Conservation (phyloP, 2,113 vertebrate species). For the Rousettus leschenaultii region DNA sequence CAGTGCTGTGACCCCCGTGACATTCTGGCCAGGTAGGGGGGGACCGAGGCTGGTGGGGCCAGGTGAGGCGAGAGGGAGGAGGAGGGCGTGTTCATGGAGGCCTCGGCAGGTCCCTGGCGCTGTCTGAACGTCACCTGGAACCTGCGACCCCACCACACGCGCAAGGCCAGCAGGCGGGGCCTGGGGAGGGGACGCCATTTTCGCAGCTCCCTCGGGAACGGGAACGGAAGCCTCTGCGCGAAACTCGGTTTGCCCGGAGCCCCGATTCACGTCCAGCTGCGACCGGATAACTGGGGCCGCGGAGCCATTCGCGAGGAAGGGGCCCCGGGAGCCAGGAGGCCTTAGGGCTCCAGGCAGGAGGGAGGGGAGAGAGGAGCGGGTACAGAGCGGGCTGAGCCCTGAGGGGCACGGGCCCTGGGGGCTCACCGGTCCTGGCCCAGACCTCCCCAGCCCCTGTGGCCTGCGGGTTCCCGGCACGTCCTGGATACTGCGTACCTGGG, state of each 20-base stretch:
- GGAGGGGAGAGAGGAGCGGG: background rate
- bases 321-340: too few species aligned
- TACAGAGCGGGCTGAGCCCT: background rate
- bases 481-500: background rate
- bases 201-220: background rate
- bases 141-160: too few species aligned
- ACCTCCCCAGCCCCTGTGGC: background rate
- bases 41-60: background rate
- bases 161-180: background rate
- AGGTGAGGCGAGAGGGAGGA: background rate
- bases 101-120: fast-evolving
- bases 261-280: background rate
- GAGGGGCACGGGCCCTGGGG: too few species aligned
- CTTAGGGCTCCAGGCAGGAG: background rate
- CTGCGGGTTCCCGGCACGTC: background rate
- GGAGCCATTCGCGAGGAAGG: fast-evolving
- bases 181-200: background rate
- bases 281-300: background rate
- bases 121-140: too few species aligned
- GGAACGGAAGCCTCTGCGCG: too few species aligned
- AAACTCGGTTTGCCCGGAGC: fast-evolving
- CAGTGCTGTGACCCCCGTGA: too few species aligned
- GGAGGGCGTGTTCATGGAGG: fast-evolving
- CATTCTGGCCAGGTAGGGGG: too few species aligned
- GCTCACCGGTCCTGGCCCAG: background rate